Evolutionary conservation across 2,113 vertebrate genomes (phyloP), one percentile per base, ranked within the genome.

Genomic region (Taxidea taxus): DNA sequence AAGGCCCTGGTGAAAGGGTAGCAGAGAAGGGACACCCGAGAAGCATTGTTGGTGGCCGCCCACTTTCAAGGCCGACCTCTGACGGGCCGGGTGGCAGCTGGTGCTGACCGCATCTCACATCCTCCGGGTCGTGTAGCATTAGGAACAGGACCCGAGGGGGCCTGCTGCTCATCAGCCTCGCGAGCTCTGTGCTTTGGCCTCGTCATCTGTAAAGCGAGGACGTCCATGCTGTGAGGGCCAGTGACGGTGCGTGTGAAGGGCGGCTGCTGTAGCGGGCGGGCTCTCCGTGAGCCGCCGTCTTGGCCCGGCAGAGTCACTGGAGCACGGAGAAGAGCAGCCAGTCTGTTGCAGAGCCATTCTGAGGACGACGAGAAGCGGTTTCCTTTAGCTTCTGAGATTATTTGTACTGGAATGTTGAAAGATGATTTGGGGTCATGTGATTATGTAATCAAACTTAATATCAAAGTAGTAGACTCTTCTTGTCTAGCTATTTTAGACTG

Each of bases 351-450:
- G 51, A 85, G 34, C 51, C 51, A 54, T 18, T 54, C 51, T 18
- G 51, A 54, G 51, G 51, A 54, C 51, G n/a, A 56, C 0, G 54
- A 21, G 54, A 56, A 56, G 54, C 20, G 6, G 54, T 21, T 56
- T 56, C 54, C 54, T 56, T 81, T 75, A 44, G 74, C 47, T 72
- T 64, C 25, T 58, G 68, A 56, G 44, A 13, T 86, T 91, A 29
- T 90, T 70, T 94, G 11, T 85, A 44, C 47, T 62, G 60, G 29
- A 64, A 42, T 94, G 27, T 91, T 87, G 93, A 83, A 58, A 62
- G 89, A 60, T 97, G 51, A 18, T 42, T 89, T 91, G 75, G 81
- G 25, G 18, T 90, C 68, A n/a, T 54, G 37, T 87, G 92, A 83
- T 54, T 44, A 20, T 85, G 37, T 89, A 51, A 68, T 93, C n/a